Conservation (phyloP, 2,888 invertebrate species). For the Meteorus cinctellus region DNA sequence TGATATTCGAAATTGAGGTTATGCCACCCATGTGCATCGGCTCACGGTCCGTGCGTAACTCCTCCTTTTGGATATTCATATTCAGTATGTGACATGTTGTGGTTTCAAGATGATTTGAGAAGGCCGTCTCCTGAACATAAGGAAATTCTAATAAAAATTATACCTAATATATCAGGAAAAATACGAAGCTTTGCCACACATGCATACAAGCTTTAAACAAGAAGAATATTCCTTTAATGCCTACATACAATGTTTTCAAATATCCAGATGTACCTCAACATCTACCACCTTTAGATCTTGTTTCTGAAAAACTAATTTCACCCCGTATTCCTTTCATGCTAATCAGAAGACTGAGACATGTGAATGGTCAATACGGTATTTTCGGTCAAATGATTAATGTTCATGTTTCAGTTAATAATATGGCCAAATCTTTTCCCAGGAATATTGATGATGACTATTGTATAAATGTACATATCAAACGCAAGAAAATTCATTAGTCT, state of each 20-base stretch:
- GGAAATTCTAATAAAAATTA: constrained; percentile 1
- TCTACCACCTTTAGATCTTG: constrained; percentile 50
- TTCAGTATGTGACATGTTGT: constrained; percentile 37
- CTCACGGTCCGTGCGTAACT: too few relatives aligned
- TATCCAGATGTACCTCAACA: constrained; percentile 51
- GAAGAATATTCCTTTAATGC: constrained; percentile 39
- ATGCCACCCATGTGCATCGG: too few relatives aligned
- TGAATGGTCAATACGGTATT: constrained; percentile 56
- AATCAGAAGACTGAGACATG: constrained; percentile 54
- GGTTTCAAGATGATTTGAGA: constrained; percentile 41
- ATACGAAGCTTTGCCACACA: constrained; percentile 23
- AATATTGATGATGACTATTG: constrained; percentile 57
- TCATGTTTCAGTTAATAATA: constrained; percentile 48
- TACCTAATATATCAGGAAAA: neutral
- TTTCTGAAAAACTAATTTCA: constrained; percentile 56
- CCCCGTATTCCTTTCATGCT: constrained; percentile 58
- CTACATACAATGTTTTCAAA: constrained; percentile 54
- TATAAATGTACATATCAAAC: constrained; percentile 57
- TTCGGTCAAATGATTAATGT: constrained; percentile 59
- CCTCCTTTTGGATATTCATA: constrained; percentile 31
- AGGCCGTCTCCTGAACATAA: constrained; percentile 18
- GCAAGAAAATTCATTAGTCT: constrained; percentile 52
- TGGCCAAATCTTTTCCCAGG: constrained; percentile 54
- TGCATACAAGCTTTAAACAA: constrained; percentile 34
- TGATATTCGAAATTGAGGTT: too few relatives aligned